Evolutionary conservation across 1,140 invertebrate genomes (phyloP), one percentile per base, ranked within the genome.

Genomic region (Pemphigus obesinymphae): DNA sequence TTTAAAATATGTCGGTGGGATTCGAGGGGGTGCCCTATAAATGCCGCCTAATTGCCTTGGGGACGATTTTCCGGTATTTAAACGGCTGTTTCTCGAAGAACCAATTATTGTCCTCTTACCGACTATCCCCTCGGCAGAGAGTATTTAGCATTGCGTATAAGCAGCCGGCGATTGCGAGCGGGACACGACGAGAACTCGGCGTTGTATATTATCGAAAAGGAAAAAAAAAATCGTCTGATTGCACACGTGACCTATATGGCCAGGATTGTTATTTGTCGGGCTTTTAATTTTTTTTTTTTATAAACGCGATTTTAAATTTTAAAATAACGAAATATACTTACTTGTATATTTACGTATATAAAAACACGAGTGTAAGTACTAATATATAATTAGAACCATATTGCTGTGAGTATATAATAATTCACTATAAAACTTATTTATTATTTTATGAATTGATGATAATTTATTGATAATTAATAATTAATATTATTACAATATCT

Each of bases 41-140:
- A 70, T 11, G 13, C 37, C 13, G 68, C 31, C 68, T 70, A 70
- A 70, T 70, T 70, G 68, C 68, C 37, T 70, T 45, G 68, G 68
- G 40, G 68, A 70, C 68, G 68, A 45, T 70, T 70, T 70, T 43
- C 68, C 68, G 40, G 68, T 45, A 70, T 45, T 70, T 70, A 70
- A 70, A 70, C 68, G 68, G 68, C 68, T 26, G 68, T 70, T 70
- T 70, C 37, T 70, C 40, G 13, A 45, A 70, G 37, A 70, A 45
- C 68, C 68, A 17, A 70, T 70, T 43, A 34, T 17, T n/a, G 34
- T 26, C 8, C 37, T 45, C 37, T 45, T 70, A 23, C 40, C 40
- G 10, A 5, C 4, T 11, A 68, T n/a, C 34, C 66, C 66, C 40
- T 70, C 40, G 15, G 68, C 17, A 8, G 13, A 20, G n/a, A 43